Conservation (phyloP, 2,113 vertebrate species). For the Mirza zaza region DNA sequence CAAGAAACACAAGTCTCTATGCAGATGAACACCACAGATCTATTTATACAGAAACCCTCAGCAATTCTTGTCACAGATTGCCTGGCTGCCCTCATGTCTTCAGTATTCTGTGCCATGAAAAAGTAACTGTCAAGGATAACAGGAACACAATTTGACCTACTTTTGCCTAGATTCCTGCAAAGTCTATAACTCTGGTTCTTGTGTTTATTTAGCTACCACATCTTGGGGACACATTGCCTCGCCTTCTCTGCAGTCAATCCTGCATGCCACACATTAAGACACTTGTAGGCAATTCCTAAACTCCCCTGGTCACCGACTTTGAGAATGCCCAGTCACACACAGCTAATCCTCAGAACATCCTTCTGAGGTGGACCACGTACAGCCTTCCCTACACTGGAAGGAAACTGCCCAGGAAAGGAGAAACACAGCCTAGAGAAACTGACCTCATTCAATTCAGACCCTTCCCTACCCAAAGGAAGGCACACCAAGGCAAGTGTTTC, state of each 20-base stretch:
- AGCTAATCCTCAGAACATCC: not conserved
- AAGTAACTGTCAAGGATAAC: constrained; percentile 75
- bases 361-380: not conserved
- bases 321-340: not conserved
- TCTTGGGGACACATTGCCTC: not conserved
- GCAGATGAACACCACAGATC: not conserved
- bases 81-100: constrained; percentile 45
- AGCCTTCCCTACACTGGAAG: not conserved
- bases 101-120: constrained; percentile 56
- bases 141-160: constrained; percentile 71
- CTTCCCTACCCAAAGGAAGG: not conserved
- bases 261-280: not conserved
- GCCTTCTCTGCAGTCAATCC: not conserved
- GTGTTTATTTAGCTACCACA: not conserved
- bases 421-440: not conserved
- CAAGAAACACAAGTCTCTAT: not conserved
- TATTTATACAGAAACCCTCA: constrained; percentile 27
- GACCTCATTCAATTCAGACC: not conserved
- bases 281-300: not conserved
- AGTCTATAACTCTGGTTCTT: constrained; percentile 46
- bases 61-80: not conserved
- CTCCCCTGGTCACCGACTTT: not conserved
- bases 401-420: not conserved
- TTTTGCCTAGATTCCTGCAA: constrained; percentile 60
- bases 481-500: not conserved